phyloP scores from a whole-genome alignment of 2,113 vertebrate genomes.

The Taxidea taxus region DNA sequence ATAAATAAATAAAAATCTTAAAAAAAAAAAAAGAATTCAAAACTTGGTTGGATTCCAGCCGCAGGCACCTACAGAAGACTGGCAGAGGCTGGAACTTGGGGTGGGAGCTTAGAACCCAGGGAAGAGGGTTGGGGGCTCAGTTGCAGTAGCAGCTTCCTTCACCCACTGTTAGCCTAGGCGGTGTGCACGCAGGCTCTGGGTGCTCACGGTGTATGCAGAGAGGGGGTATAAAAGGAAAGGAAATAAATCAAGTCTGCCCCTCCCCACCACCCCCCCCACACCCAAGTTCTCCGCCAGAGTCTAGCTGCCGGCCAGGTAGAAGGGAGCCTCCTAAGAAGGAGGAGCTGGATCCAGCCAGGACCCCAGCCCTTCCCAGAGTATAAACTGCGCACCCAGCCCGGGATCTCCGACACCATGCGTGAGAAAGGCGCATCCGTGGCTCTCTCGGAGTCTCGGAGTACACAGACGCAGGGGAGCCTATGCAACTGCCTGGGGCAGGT shows the following conservation, averaged over 20 bases:
- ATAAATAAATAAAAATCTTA: too few relatives aligned
- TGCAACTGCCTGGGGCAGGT: fast-evolving
- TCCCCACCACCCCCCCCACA: too few relatives aligned
- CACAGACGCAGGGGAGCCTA: fast-evolving
- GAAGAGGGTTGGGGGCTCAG: fast-evolving
- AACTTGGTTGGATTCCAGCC: neutral
- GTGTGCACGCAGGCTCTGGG: fast-evolving
- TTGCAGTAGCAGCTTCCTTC: fast-evolving
- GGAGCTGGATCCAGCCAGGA: neutral
- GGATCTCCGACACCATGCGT: too few relatives aligned
- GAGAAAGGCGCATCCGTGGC: fast-evolving
- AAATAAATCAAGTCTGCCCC: neutral
- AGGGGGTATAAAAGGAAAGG: neutral
- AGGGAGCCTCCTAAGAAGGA: neutral
- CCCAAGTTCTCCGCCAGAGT: neutral
- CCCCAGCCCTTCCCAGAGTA: fast-evolving
- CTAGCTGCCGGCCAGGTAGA: neutral
- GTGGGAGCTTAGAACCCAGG: neutral
- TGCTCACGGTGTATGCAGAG: fast-evolving
- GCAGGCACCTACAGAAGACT: fast-evolving
- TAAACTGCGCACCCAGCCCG: neutral
- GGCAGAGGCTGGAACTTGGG: neutral
- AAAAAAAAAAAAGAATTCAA: neutral
- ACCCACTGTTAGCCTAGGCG: fast-evolving
- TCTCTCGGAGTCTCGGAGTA: fast-evolving